Base-by-base conservation (phyloP, 2,113 vertebrate species). In the Setophaga coronata region DNA sequence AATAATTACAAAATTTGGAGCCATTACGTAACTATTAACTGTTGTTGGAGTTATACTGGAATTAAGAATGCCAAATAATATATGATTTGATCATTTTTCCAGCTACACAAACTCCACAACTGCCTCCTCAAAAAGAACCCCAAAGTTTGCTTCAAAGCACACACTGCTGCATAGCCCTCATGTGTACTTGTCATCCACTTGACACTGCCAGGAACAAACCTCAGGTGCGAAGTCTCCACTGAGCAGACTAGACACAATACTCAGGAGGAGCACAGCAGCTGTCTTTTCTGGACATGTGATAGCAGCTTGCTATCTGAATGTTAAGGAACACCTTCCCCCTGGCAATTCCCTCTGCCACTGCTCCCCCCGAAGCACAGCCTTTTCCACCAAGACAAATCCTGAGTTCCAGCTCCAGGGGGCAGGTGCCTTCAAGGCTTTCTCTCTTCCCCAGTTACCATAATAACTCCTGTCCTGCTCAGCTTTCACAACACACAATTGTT, bases 401-500 rank as follows among this genome's bases (percentile, higher is more conserved):
- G 7, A 1, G 4, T 38, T 38, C 36, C 36, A 38, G 18, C 28
- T 76, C 7, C 18, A 4, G 5, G 12, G 10, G 2, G 1, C 2
- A 0, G 5, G 4, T 53, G 12, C 12, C 76, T 53, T 12, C 42
- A 79, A 74, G 58, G 13, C 8, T 76, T 18, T 20, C 16, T 40
- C 16, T 73, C 5, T 71, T 71, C 29, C 34, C 36, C 28, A 67
- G 21, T 12, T 17, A 66, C 14, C 7, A 14, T 17, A 58, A 13
- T 31, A 45, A 78, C 60, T 83, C 40, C 26, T 72, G 14, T 11
- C 6, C 19, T 2, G 1, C 16, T 91, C 57, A 54, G 2, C 18
- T 47, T 40, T 33, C 21, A 33, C 15, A 64, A 24, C 4, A 18
- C 3, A 3, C 18, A 62, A 60, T 14, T 1, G 0, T 62, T n/a